phyloP scores from a whole-genome alignment of 2,797 vertebrate species.

The Epinephelus malabaricus region DNA sequence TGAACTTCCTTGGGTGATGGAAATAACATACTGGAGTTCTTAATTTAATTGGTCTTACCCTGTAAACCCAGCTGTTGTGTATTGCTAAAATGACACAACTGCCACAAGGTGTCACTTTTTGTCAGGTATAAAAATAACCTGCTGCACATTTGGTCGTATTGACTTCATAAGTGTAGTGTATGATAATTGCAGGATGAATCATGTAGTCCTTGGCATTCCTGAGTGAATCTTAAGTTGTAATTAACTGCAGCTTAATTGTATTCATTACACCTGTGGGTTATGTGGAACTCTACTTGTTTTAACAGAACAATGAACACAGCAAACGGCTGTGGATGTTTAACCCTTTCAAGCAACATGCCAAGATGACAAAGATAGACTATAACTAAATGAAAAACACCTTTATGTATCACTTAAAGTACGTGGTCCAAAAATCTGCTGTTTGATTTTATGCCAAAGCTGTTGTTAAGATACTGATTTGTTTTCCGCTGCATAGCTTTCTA shows the following conservation, averaged over 20 bases:
- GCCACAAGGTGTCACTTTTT: constrained; percentile 22
- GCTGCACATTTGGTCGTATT: not conserved
- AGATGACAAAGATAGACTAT: not conserved
- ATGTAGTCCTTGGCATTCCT: not conserved
- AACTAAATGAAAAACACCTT: not conserved
- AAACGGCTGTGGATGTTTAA: not conserved
- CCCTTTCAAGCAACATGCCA: not conserved
- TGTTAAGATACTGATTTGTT: not conserved
- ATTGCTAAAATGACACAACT: not conserved
- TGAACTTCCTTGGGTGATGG: no score
- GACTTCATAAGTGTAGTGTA: not conserved
- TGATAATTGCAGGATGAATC: not conserved
- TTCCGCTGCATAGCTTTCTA: not conserved
- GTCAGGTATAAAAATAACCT: not conserved
- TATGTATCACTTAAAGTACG: no score
- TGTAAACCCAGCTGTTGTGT: not conserved
- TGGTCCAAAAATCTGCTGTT: not conserved
- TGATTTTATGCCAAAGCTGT: not conserved
- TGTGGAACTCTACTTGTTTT: not conserved
- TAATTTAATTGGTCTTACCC: no score
- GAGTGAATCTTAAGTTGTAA: not conserved
- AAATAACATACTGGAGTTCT: no score
- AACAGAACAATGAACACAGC: not conserved
- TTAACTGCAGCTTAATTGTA: not conserved
- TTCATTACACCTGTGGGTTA: not conserved